These are phyloP conservation scores for Cercopithecus hamlyni DNA, from an alignment of 2,797 vertebrate species.

Conservation along the genomic window DNA sequence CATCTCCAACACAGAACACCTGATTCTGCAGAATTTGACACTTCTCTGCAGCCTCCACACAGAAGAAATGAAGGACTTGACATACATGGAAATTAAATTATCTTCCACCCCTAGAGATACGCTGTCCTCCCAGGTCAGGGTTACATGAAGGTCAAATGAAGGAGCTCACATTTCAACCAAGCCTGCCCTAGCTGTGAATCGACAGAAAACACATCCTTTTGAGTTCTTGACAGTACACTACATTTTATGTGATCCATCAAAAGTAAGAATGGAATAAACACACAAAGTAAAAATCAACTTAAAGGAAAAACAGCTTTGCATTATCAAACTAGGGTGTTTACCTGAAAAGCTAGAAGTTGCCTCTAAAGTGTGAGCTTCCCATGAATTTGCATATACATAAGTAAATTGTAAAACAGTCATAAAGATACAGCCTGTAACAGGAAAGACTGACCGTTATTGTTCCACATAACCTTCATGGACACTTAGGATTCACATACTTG, in stretches of 20 bases:
- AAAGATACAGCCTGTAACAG: conserved; percentile 45
- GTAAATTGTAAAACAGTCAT: conserved; percentile 29
- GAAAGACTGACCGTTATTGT: not conserved
- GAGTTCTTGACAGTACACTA: conserved; percentile 48
- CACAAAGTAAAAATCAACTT: conserved; percentile 15
- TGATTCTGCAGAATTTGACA: conserved; percentile 84
- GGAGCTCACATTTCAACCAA: conserved; percentile 79
- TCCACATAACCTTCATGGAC: conserved; percentile 51
- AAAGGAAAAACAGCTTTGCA: conserved; percentile 34
- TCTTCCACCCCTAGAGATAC: conserved; percentile 71
- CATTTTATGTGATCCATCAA: conserved; percentile 51
- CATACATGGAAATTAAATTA: conserved; percentile 86
- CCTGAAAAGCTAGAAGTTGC: conserved; percentile 18
- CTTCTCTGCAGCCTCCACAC: conserved; percentile 77
- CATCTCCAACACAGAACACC: conserved; percentile 77
- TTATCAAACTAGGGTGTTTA: conserved; percentile 61
- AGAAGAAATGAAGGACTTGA: conserved; percentile 78
- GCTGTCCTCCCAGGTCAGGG: conserved; percentile 80
- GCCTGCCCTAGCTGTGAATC: conserved; percentile 58
- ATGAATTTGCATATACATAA: conserved; percentile 54
- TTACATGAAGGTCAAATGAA: conserved; percentile 72
- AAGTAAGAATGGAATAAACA: conserved; percentile 44
- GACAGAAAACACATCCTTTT: conserved; percentile 51
- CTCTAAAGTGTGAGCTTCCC: conserved; percentile 42
- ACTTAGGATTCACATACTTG: conserved; percentile 8